A percentile compares a stretch with the other conserved stretches of the same genome.
Conservation (phyloP, 2,113 vertebrate species). For the Morphnarchus princeps region DNA sequence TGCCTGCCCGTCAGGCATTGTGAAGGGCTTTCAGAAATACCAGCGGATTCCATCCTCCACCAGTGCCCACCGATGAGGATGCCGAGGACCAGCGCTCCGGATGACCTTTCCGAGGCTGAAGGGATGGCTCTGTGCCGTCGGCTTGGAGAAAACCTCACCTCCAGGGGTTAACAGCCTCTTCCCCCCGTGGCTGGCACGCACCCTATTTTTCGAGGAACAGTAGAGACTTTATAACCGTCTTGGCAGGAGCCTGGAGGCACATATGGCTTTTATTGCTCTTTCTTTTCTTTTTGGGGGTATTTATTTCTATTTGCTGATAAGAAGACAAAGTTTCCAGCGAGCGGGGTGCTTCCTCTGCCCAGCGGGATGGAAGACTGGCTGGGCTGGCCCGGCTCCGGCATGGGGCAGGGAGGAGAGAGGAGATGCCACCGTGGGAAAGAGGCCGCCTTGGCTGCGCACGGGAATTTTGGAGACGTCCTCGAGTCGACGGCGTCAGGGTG, state of each 20-base stretch:
- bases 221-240: neutral
- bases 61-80: neutral
- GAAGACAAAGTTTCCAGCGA: neutral
- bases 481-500: neutral
- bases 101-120: neutral
- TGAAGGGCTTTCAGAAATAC: neutral
- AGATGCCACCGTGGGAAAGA: neutral
- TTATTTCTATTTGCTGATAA: slow-evolving; percentile 41
- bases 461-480: neutral
- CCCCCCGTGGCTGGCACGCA: neutral
- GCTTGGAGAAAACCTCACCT: neutral
- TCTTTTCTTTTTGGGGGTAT: neutral
- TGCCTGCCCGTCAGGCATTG: fast-evolving
- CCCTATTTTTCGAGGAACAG: slow-evolving; percentile 50
- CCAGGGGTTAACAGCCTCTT: slow-evolving; percentile 12
- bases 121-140: fast-evolving
- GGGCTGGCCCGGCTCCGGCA: fast-evolving
- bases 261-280: slow-evolving; percentile 36
- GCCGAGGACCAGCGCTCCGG: fast-evolving
- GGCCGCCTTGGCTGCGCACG: neutral
- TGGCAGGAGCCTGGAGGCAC: slow-evolving; percentile 13
- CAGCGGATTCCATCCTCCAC: neutral
- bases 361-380: neutral
- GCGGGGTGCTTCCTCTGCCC: neutral
- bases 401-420: neutral